Evolutionary conservation across 2,113 vertebrate species (phyloP).

Genomic region (Epinephelus fuscoguttatus): DNA sequence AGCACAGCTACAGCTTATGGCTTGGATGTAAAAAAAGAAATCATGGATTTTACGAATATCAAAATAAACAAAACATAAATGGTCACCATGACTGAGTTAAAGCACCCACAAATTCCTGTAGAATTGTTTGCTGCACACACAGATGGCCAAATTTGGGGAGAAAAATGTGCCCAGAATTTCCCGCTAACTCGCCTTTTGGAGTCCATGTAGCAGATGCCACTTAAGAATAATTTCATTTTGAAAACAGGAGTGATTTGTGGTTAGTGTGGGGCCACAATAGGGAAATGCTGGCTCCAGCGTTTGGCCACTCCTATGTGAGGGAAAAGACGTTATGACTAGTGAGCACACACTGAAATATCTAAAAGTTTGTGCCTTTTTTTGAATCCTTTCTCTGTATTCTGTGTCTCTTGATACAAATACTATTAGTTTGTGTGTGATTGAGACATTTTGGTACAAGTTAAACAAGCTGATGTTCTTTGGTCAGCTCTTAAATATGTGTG

Average conservation of each 20-base stretch:
- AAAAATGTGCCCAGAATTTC: conserved; percentile 8
- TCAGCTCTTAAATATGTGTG: conserved; percentile 7
- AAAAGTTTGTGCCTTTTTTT: background rate
- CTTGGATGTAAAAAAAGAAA: conserved; percentile 21
- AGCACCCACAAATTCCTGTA: conserved; percentile 12
- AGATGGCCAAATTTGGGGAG: conserved; percentile 1
- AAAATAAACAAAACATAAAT: conserved; percentile 17
- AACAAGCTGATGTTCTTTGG: background rate
- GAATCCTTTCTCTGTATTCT: background rate
- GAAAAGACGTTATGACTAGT: background rate
- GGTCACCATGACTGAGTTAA: background rate
- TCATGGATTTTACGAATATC: conserved; percentile 22
- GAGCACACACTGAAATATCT: background rate
- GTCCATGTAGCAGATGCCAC: conserved; percentile 22
- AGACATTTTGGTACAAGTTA: background rate
- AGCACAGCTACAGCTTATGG: background rate
- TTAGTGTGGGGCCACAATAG: conserved; percentile 20
- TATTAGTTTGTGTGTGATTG: background rate
- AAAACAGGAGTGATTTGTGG: conserved; percentile 33
- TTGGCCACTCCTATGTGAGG: conserved; percentile 5
- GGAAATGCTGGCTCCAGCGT: background rate
- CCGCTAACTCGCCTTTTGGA: conserved; percentile 13
- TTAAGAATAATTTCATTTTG: conserved; percentile 33
- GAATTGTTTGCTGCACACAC: conserved; percentile 6
- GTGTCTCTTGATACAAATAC: background rate